These are phyloP conservation scores for Acanthosepion lycidas DNA, from an alignment of 2,888 invertebrate genomes.

Conservation along the genomic window DNA sequence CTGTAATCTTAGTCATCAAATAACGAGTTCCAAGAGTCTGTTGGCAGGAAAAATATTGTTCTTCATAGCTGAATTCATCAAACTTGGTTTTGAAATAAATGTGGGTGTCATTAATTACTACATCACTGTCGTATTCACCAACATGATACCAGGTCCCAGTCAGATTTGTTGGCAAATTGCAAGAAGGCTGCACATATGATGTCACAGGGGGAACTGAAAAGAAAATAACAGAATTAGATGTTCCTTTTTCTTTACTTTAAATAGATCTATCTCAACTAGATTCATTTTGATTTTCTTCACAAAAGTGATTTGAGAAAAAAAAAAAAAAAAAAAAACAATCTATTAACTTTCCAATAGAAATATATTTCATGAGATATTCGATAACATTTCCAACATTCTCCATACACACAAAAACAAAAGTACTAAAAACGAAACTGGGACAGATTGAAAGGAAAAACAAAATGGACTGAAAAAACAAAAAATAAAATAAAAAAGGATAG, in stretches of 20 bases:
- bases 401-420: background rate
- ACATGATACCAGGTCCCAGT: slow-evolving; percentile 97
- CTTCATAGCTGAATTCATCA: slow-evolving; percentile 82
- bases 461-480: background rate
- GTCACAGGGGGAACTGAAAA: slow-evolving; percentile 66
- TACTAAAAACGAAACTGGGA: background rate
- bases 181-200: slow-evolving; percentile 81
- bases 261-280: too few species aligned
- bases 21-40: slow-evolving; percentile 91
- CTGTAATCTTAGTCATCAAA: slow-evolving; percentile 96
- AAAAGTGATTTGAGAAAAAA: background rate
- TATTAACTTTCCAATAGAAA: too few species aligned
- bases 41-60: slow-evolving; percentile 94
- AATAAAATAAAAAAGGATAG: background rate
- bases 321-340: background rate
- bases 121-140: slow-evolving; percentile 94
- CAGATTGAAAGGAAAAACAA: background rate
- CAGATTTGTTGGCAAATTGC: slow-evolving; percentile 93
- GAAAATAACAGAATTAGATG: slow-evolving; percentile 16
- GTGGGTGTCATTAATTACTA: slow-evolving; percentile 91
- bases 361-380: too few species aligned
- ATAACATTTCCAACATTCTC: too few species aligned
- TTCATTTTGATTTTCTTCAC: too few species aligned
- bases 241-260: too few species aligned
- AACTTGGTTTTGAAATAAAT: slow-evolving; percentile 96